These are phyloP conservation scores for Pseudorasbora parva DNA, from an alignment of 2,113 vertebrate genomes.

Conservation along the genomic window DNA sequence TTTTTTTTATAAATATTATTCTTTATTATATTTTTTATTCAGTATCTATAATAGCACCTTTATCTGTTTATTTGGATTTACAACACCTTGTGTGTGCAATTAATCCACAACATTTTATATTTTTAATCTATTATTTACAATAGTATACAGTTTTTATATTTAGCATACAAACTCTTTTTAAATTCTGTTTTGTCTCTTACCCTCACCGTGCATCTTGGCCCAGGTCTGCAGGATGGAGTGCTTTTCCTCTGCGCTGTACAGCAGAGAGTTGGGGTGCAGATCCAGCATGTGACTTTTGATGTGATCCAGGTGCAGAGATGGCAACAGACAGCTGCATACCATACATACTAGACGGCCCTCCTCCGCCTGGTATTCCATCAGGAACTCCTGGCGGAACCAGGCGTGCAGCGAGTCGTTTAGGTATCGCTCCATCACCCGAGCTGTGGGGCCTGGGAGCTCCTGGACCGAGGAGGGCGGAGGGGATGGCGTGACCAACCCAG, in stretches of 20 bases:
- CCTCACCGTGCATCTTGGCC: conserved; percentile 77
- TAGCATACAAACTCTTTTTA: not conserved
- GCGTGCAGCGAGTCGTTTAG: conserved; percentile 89
- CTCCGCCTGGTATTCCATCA: conserved; percentile 90
- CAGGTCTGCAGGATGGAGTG: conserved; percentile 87
- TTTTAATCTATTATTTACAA: not conserved
- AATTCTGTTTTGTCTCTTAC: not conserved
- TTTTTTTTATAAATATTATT: not conserved
- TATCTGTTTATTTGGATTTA: not conserved
- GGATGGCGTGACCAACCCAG: conserved; percentile 10
- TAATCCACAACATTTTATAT: not conserved
- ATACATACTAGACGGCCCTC: conserved; percentile 85
- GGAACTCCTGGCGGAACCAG: conserved; percentile 90
- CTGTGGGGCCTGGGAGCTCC: conserved; percentile 56
- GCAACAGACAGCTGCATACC: conserved; percentile 83
- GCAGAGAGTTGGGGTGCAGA: conserved; percentile 85
- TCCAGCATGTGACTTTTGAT: conserved; percentile 88
- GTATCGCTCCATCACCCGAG: conserved; percentile 79
- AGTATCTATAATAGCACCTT: not conserved
- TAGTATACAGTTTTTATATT: not conserved
- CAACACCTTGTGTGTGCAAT: not conserved
- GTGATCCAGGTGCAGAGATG: conserved; percentile 88
- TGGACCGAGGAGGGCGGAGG: conserved; percentile 40
- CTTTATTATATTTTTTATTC: not conserved
- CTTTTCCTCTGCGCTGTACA: conserved; percentile 85